Conservation (phyloP, 2,888 invertebrate genomes). For the Galerucella calmariensis region DNA sequence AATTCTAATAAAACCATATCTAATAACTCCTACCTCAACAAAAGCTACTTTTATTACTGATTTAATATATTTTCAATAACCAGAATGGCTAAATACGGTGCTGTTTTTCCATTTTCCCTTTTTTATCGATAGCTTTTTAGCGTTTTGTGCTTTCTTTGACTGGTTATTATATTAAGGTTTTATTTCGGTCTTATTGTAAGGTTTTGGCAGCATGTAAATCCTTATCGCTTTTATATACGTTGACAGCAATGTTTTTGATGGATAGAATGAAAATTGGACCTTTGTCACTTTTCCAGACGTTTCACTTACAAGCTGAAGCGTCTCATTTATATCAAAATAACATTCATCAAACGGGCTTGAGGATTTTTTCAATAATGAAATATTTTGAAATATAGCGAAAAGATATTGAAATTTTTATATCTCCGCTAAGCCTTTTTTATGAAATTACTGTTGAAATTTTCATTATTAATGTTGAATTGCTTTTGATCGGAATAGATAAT, state of each 20-base stretch:
- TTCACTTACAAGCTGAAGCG: not conserved
- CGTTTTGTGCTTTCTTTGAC: slow-evolving; percentile 24
- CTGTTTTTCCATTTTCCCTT: slow-evolving; percentile 3
- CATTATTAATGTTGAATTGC: too few relatives aligned
- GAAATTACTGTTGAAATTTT: too few relatives aligned
- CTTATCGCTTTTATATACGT: slow-evolving; percentile 26
- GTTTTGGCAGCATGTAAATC: slow-evolving; percentile 29
- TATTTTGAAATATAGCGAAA: not conserved
- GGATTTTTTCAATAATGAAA: not conserved
- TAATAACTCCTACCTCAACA: too few relatives aligned
- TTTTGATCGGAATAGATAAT: too few relatives aligned
- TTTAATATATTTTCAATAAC: not conserved
- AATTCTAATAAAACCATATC: too few relatives aligned
- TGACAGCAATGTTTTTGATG: slow-evolving; percentile 29
- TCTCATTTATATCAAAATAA: not conserved
- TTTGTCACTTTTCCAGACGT: not conserved
- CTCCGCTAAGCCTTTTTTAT: too few relatives aligned
- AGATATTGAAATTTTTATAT: not conserved
- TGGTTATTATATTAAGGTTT: slow-evolving; percentile 32
- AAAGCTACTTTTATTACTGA: too few relatives aligned
- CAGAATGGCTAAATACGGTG: not conserved
- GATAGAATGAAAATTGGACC: slow-evolving; percentile 11
- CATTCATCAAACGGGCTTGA: not conserved
- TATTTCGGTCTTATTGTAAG: slow-evolving; percentile 28
- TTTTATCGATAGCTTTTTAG: slow-evolving; percentile 8